Evolutionary conservation across 1,140 invertebrate species (phyloP).

Genomic region (Pantala flavescens): DNA sequence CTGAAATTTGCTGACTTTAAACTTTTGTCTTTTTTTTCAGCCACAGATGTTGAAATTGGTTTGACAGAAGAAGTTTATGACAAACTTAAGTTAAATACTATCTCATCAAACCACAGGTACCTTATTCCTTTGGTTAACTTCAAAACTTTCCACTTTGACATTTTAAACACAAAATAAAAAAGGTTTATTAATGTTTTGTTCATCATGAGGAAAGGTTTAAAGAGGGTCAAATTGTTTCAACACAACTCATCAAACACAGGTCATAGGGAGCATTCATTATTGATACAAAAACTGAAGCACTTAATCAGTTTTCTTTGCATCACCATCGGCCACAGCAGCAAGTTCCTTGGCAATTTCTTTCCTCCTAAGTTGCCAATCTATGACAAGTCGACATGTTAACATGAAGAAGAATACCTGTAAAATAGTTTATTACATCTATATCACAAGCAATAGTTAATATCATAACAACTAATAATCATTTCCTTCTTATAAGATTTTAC

Average conservation of each 20-base stretch:
- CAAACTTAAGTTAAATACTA: not conserved
- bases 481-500: too few species aligned
- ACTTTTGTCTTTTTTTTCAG: not conserved
- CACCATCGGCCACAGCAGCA: slow-evolving; percentile 36
- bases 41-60: not conserved
- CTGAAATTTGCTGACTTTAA: not conserved
- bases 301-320: slow-evolving; percentile 40
- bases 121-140: not conserved
- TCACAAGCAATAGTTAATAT: not conserved
- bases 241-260: not conserved
- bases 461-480: too few species aligned
- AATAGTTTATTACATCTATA: slow-evolving; percentile 14
- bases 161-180: slow-evolving; percentile 1
- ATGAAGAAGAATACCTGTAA: slow-evolving; percentile 82
- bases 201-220: not conserved
- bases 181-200: not conserved
- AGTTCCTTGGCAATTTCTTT: slow-evolving; percentile 30
- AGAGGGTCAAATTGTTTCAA: not conserved
- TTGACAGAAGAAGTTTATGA: not conserved
- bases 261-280: not conserved
- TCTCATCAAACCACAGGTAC: not conserved
- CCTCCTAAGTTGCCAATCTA: slow-evolving; percentile 50
- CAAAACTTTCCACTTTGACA: slow-evolving; percentile 9
- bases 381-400: slow-evolving; percentile 82
- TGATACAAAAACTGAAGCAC: slow-evolving; percentile 17